phyloP scores from a whole-genome alignment of 2,888 invertebrate genomes.

The Coelinius sp. region DNA sequence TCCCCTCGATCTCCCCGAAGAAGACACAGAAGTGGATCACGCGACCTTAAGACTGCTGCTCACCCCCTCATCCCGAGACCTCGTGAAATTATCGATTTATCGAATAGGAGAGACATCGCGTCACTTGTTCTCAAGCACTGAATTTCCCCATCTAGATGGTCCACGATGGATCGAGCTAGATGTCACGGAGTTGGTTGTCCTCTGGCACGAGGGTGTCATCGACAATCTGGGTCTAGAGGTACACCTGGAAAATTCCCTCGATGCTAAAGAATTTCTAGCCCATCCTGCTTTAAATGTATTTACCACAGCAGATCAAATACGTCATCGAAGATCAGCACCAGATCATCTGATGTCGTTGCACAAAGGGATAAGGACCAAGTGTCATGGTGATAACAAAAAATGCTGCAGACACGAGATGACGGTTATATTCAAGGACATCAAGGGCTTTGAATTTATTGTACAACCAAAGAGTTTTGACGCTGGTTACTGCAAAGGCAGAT shows the following conservation, averaged over 20 bases:
- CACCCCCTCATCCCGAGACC: constrained; percentile 31
- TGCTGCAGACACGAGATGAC: constrained; percentile 80
- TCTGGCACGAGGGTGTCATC: constrained; percentile 70
- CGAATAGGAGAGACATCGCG: constrained; percentile 50
- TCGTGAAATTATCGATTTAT: constrained; percentile 55
- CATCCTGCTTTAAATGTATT: constrained; percentile 64
- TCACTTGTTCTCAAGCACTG: constrained; percentile 65
- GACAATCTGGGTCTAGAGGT: constrained; percentile 74
- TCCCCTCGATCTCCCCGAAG: constrained; percentile 52
- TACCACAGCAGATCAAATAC: constrained; percentile 49
- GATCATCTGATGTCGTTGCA: constrained; percentile 64
- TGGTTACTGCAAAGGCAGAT: constrained; percentile 80
- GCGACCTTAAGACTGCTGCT: constrained; percentile 71
- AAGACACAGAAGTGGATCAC: constrained; percentile 66
- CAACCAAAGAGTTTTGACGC: constrained; percentile 81
- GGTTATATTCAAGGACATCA: constrained; percentile 78
- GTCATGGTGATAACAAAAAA: constrained; percentile 72
- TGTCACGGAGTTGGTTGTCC: constrained; percentile 72
- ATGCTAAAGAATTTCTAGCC: constrained; percentile 54
- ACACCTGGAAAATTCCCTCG: constrained; percentile 67
- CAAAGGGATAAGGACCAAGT: constrained; percentile 72
- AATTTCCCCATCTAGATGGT: constrained; percentile 62
- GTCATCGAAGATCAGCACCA: constrained; percentile 50
- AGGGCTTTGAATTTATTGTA: constrained; percentile 77
- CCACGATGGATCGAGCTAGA: constrained; percentile 78